A percentile compares a stretch with the other conserved stretches of the same genome.
Conservation (phyloP, 2,113 vertebrate species). For the Reinhardtius hippoglossoides region DNA sequence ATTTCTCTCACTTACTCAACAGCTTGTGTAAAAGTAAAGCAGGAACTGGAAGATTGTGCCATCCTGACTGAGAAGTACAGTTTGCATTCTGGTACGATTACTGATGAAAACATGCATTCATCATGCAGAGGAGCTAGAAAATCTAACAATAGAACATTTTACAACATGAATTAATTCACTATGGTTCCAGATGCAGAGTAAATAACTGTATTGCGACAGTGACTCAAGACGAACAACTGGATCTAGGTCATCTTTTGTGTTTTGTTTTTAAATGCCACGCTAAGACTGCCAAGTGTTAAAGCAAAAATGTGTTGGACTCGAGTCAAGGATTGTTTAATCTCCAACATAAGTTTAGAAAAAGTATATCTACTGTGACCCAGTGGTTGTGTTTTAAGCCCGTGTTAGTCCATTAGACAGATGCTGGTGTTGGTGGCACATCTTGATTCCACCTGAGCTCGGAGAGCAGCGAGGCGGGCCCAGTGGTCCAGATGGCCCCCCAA, state of each 20-base stretch:
- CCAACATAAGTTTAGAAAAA: constrained; percentile 33
- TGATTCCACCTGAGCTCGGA: constrained; percentile 78
- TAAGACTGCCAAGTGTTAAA: background rate
- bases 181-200: background rate
- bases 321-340: constrained; percentile 50
- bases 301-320: background rate
- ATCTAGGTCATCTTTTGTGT: background rate
- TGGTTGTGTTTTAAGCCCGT: constrained; percentile 34
- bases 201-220: background rate
- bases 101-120: constrained; percentile 10
- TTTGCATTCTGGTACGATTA: constrained; percentile 34
- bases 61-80: constrained; percentile 8
- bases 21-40: constrained; percentile 27
- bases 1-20: constrained; percentile 45
- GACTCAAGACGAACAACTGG: background rate
- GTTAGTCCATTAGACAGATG: constrained; percentile 48
- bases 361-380: constrained; percentile 21
- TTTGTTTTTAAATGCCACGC: background rate
- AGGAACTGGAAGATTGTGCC: constrained; percentile 21
- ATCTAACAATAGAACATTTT: background rate
- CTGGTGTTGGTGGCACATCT: constrained; percentile 70
- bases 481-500: constrained; percentile 70
- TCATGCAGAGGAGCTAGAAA: background rate
- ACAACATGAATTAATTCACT: background rate
- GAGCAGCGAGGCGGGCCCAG: constrained; percentile 46